These are phyloP conservation scores for Eupithecia vulgata DNA, from an alignment of 2,888 invertebrate species.

Conservation along the genomic window DNA sequence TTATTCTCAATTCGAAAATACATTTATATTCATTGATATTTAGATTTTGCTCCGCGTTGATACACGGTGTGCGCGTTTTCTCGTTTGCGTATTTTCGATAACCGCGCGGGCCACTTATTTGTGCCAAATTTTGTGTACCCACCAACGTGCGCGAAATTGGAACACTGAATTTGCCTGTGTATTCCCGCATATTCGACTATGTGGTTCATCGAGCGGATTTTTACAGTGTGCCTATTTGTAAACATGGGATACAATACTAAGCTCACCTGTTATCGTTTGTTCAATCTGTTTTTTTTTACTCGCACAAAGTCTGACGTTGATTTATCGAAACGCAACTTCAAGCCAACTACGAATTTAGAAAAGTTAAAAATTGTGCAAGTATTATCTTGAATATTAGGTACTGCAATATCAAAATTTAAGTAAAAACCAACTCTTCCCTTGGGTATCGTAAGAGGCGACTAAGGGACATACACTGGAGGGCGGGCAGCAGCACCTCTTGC, in stretches of 20 bases:
- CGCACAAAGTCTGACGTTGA: neutral
- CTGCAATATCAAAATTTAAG: neutral
- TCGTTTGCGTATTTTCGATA: slow-evolving; percentile 64
- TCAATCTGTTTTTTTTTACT: neutral
- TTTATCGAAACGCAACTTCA: neutral
- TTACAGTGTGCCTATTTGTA: slow-evolving; percentile 38
- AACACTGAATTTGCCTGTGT: slow-evolving; percentile 50
- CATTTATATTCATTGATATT: slow-evolving; percentile 49
- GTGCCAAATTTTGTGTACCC: slow-evolving; percentile 65
- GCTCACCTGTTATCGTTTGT: neutral
- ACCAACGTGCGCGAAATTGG: slow-evolving; percentile 64
- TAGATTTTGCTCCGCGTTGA: slow-evolving; percentile 48
- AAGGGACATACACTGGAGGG: too few relatives aligned
- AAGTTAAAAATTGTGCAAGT: neutral
- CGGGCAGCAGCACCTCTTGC: too few relatives aligned
- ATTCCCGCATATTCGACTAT: slow-evolving; percentile 34
- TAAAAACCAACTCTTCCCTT: too few relatives aligned
- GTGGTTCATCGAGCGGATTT: slow-evolving; percentile 41
- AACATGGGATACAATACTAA: slow-evolving; percentile 21
- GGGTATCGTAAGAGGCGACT: too few relatives aligned
- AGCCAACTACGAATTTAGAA: neutral
- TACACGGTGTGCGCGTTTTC: slow-evolving; percentile 51
- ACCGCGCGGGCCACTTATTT: slow-evolving; percentile 67
- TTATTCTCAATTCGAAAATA: slow-evolving; percentile 45
- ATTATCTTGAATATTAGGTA: neutral